These are phyloP conservation scores for Aplocera efformata DNA, from an alignment of 2,888 invertebrate genomes.

Conservation along the genomic window DNA sequence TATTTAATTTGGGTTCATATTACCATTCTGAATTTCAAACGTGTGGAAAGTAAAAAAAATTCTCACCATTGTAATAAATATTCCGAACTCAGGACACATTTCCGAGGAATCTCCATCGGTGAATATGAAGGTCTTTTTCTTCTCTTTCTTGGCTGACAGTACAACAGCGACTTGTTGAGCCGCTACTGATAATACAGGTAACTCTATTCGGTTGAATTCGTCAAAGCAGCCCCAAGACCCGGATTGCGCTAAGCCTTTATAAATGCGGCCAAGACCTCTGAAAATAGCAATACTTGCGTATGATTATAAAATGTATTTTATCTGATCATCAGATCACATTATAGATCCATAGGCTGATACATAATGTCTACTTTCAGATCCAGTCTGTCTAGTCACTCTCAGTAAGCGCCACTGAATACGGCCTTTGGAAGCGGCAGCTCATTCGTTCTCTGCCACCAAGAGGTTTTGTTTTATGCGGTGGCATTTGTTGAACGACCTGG, in stretches of 20 bases:
- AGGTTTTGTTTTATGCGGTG: too few species aligned
- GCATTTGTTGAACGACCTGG: too few species aligned
- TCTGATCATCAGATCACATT: too few species aligned
- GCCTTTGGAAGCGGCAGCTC: too few species aligned
- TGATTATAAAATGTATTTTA: too few species aligned
- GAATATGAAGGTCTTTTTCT: conserved; percentile 93
- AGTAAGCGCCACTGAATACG: too few species aligned
- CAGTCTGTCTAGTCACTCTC: too few species aligned
- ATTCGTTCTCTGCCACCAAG: too few species aligned
- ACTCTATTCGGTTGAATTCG: conserved; percentile 96
- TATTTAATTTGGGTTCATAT: not conserved
- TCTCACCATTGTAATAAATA: conserved; percentile 96
- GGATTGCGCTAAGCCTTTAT: conserved; percentile 96
- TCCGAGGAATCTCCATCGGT: conserved; percentile 96
- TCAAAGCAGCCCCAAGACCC: conserved; percentile 99
- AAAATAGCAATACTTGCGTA: conserved; percentile 3
- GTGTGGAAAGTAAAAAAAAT: too few species aligned
- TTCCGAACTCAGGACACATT: conserved; percentile 97
- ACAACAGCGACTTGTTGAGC: conserved; percentile 98
- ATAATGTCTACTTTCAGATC: too few species aligned
- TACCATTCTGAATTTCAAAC: too few species aligned
- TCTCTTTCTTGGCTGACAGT: conserved; percentile 94
- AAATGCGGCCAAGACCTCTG: conserved; percentile 95
- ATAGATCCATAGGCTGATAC: too few species aligned
- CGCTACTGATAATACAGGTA: conserved; percentile 93